Conservation (phyloP, 1,140 invertebrate species). For the Neodiprion virginianus region DNA sequence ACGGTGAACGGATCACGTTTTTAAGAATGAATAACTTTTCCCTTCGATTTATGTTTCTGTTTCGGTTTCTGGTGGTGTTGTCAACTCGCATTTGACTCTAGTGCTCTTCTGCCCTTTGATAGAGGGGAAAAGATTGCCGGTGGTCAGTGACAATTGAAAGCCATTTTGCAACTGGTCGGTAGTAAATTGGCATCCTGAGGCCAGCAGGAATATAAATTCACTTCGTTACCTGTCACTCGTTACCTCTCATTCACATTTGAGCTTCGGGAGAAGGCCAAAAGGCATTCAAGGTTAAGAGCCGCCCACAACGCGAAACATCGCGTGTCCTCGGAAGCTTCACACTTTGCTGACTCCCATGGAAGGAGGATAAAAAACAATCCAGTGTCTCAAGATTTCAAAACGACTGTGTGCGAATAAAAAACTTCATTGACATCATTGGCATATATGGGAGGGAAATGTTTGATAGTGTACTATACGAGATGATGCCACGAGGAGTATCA, state of each 20-base stretch:
- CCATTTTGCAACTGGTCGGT: background rate
- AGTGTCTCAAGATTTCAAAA: background rate
- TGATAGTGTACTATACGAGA: background rate
- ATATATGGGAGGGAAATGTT: background rate
- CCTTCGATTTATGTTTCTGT: background rate
- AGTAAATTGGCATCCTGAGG: background rate
- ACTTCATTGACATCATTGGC: background rate
- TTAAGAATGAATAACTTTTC: background rate
- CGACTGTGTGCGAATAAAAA: background rate
- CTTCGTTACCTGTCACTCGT: slow-evolving; percentile 38
- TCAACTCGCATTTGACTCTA: too few species aligned
- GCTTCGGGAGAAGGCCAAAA: background rate
- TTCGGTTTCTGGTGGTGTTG: background rate
- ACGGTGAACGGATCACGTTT: background rate
- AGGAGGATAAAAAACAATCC: background rate
- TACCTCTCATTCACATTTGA: slow-evolving; percentile 39
- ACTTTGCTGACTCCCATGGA: slow-evolving; percentile 33
- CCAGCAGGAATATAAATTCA: slow-evolving; percentile 49
- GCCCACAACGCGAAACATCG: background rate
- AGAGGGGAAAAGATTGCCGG: background rate
- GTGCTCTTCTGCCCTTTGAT: too few species aligned
- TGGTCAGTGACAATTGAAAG: background rate
- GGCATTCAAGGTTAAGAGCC: background rate
- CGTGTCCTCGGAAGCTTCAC: slow-evolving; percentile 27
- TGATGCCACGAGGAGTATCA: too few species aligned